Base-by-base conservation (phyloP, 2,113 vertebrate genomes). In the Corythoichthys haematopterus region DNA sequence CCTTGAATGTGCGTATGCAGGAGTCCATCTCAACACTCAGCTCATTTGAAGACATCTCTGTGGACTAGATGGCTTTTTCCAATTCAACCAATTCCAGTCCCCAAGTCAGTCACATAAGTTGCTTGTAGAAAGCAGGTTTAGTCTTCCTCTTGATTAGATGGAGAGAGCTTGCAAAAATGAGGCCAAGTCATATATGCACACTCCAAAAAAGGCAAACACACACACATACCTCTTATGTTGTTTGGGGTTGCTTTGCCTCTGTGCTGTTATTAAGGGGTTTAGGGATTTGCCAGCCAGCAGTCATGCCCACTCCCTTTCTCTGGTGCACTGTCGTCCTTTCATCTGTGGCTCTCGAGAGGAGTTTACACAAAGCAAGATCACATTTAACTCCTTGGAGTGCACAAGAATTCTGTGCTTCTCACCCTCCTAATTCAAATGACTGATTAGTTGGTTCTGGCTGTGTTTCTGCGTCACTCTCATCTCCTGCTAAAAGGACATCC, bases 1-100 rank as follows among this genome's bases (percentile, higher is more conserved):
- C 97, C 87, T 97, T 96, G 89, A 98, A 99, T 62, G 96, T 99
- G 83, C 92, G 92, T 69, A 98, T 98, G 92, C 93, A 97, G 58
- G 94, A 80, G 85, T 98, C 96, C 45, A 92, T 77, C 60, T 98
- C 96, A 0, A 91, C 85, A 8, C 85, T 91, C 74, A 91, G 92
- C 80, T 96, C 96, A 80, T 93, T 93, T 72, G 91, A 90, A 13
- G 96, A 96, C 97, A 98, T 99, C 77, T 60, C 75, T 65, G 76
- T 57, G 38, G 57, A n/a, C 50, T 72, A 20, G 40, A 4, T 13
- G 76, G 62, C 59, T 53, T 57, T 71, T 59, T 63, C 57, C 64
- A 72, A 78, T 53, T 70, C 47, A 64, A 43, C 35, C 71, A 62
- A 64, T 68, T 53, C 65, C 33, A 28, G 28, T 69, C 63, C 40